These are phyloP conservation scores for Scaptomyza tumidula DNA, from an alignment of 2,888 invertebrate species.

Conservation along the genomic window DNA sequence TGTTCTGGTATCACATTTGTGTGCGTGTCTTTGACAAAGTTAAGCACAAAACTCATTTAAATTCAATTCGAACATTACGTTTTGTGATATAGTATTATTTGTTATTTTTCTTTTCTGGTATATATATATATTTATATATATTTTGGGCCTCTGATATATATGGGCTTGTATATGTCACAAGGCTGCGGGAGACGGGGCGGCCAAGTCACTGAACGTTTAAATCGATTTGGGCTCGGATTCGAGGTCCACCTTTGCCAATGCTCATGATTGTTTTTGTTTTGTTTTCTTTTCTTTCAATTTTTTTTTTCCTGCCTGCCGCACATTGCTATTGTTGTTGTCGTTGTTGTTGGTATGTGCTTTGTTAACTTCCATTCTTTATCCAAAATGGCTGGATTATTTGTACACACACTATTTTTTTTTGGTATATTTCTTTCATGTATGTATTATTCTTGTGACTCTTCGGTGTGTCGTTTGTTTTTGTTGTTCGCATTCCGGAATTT, in stretches of 20 bases:
- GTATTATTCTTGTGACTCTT: conserved; percentile 10
- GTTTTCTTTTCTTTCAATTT: conserved; percentile 32
- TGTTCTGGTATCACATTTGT: conserved; percentile 7
- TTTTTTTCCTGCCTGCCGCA: conserved; percentile 16
- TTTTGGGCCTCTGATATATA: conserved; percentile 48
- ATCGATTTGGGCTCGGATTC: conserved; percentile 59
- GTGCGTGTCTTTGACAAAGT: conserved; percentile 38
- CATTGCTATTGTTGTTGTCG: conserved; percentile 27
- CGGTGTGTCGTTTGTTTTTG: conserved; percentile 17
- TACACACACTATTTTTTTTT: conserved; percentile 52
- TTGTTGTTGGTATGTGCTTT: conserved; percentile 58
- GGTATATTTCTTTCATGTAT: conserved; percentile 39
- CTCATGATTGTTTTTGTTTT: conserved; percentile 41
- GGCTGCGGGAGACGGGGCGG: conserved; percentile 25
- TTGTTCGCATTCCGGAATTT: conserved; percentile 33
- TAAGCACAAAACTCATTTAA: conserved; percentile 71
- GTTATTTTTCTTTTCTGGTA: conserved; percentile 24
- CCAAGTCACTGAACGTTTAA: conserved; percentile 74
- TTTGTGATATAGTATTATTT: conserved; percentile 54
- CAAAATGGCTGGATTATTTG: conserved; percentile 81
- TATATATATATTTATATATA: conserved; percentile 34
- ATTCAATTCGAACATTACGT: conserved; percentile 78
- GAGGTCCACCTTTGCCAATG: conserved; percentile 63
- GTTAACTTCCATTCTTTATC: conserved; percentile 71
- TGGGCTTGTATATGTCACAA: conserved; percentile 54